phyloP scores from a whole-genome alignment of 2,797 vertebrate species.

The Anabas testudineus region DNA sequence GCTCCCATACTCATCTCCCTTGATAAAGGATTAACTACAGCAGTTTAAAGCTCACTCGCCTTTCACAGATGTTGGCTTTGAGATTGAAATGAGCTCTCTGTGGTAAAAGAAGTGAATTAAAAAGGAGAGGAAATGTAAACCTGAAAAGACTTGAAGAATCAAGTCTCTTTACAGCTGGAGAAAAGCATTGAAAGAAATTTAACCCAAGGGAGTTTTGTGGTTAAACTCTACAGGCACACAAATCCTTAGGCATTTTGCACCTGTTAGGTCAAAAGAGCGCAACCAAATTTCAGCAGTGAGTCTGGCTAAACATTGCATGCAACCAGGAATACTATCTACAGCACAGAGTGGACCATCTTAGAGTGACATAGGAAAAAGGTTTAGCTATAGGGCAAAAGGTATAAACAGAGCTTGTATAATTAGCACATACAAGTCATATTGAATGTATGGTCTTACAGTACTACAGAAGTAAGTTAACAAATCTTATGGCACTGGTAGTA shows the following conservation, averaged over 20 bases:
- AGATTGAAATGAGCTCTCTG: constrained; percentile 63
- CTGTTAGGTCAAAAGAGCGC: neutral
- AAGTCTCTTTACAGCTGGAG: neutral
- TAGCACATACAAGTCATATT: no score
- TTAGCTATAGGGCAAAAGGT: neutral
- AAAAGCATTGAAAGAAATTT: constrained; percentile 2
- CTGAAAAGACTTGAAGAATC: constrained; percentile 39
- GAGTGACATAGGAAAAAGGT: neutral
- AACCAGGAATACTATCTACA: neutral
- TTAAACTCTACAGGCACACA: neutral
- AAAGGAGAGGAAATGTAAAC: constrained; percentile 37
- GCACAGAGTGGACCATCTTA: neutral
- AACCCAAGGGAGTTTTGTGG: neutral
- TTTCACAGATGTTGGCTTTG: constrained; percentile 61
- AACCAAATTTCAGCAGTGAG: neutral
- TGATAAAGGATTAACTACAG: constrained; percentile 54
- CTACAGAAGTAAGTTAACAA: no score
- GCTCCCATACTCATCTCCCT: constrained; percentile 25
- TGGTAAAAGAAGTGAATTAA: constrained; percentile 44
- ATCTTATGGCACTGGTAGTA: no score
- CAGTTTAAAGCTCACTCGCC: constrained; percentile 53
- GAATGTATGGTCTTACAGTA: no score
- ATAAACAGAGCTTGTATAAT: no score
- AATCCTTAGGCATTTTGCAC: neutral
- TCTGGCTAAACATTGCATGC: neutral